phyloP scores from a whole-genome alignment of 2,113 vertebrate genomes.

The Ailuropoda melanoleuca region DNA sequence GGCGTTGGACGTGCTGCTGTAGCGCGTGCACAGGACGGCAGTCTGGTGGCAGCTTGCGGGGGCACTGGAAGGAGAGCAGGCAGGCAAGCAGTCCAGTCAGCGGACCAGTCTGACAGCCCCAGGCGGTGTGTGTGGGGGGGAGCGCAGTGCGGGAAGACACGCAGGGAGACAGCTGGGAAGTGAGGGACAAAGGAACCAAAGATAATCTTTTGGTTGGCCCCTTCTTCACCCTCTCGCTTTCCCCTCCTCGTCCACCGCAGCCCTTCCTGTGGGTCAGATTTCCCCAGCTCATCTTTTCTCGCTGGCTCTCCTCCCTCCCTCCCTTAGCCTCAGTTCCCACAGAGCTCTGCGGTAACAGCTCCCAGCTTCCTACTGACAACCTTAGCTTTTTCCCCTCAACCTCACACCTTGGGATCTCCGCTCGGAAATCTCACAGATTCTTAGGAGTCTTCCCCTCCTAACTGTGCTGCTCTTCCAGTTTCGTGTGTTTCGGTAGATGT shows the following conservation, averaged over 20 bases:
- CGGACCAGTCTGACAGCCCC: rapidly evolving
- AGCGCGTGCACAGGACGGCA: neutral
- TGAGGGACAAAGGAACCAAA: neutral
- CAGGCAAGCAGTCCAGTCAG: neutral
- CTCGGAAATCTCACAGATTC: neutral
- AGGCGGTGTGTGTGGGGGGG: neutral
- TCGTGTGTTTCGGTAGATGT: neutral
- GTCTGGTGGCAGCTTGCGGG: too few species aligned
- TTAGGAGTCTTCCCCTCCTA: neutral
- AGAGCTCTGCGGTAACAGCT: neutral
- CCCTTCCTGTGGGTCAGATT: neutral
- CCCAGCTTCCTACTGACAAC: too few species aligned
- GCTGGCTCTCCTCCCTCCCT: neutral
- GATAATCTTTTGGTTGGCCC: neutral
- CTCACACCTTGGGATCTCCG: neutral
- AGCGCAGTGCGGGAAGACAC: neutral
- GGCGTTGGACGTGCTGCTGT: rapidly evolving
- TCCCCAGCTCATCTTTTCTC: neutral
- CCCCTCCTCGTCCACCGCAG: rapidly evolving
- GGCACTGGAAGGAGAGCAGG: neutral
- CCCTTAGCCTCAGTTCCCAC: neutral
- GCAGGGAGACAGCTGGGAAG: neutral
- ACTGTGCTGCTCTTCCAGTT: neutral
- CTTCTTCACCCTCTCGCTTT: neutral
- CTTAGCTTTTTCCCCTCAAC: neutral